A percentile compares a stretch with the other conserved stretches of the same genome.
Evolutionary conservation across 2,888 invertebrate genomes (phyloP).

Genomic region (Adelognathus sp.): DNA sequence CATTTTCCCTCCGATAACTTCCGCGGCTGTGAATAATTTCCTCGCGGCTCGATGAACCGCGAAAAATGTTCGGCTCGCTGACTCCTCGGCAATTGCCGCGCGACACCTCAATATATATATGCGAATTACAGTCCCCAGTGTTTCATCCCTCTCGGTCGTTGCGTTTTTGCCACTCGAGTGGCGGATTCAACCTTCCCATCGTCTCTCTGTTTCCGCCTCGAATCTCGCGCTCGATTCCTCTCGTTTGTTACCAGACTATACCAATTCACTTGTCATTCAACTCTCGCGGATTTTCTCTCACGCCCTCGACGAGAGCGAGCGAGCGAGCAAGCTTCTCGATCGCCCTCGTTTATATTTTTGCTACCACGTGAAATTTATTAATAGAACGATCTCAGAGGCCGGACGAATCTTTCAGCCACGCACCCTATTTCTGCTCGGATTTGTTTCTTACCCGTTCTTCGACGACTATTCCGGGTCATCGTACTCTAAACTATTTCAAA

Average conservation of each 20-base stretch:
- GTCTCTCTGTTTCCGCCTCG: neutral
- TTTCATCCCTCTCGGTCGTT: slow-evolving; percentile 13
- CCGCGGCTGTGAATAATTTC: slow-evolving; percentile 74
- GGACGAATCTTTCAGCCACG: slow-evolving; percentile 6
- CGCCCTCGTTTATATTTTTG: neutral
- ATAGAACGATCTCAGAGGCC: slow-evolving; percentile 29
- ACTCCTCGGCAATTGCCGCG: slow-evolving; percentile 56
- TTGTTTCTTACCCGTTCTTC: slow-evolving; percentile 6
- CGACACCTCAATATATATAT: slow-evolving; percentile 69
- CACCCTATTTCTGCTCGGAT: neutral
- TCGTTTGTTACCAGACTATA: slow-evolving; percentile 1
- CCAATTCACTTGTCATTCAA: slow-evolving; percentile 12
- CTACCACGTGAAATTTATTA: slow-evolving; percentile 21
- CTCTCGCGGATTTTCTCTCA: slow-evolving; percentile 7
- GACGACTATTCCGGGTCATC: slow-evolving; percentile 7
- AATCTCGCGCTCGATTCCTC: slow-evolving; percentile 43
- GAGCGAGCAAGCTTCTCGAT: neutral
- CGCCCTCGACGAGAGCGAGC: neutral
- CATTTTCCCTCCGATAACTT: slow-evolving; percentile 62
- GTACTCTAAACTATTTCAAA: slow-evolving; percentile 13
- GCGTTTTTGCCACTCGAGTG: neutral
- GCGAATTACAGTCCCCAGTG: slow-evolving; percentile 51
- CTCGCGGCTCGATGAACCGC: slow-evolving; percentile 73
- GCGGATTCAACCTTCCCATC: slow-evolving; percentile 13
- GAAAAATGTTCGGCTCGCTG: slow-evolving; percentile 73